Evolutionary conservation across 2,113 vertebrate species (phyloP).

Genomic region (Theropithecus gelada): DNA sequence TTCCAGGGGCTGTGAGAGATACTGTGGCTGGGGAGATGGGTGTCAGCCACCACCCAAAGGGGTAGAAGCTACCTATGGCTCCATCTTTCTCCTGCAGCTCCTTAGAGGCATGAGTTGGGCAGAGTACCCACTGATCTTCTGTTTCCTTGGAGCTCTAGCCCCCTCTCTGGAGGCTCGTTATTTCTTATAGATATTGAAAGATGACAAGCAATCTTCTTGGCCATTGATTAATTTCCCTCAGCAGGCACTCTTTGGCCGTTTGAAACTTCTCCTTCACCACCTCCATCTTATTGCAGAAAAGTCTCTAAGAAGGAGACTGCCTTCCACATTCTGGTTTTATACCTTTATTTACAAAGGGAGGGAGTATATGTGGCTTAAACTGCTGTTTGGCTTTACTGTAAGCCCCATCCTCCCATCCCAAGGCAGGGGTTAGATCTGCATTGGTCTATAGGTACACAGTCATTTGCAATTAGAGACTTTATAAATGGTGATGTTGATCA

Average conservation of each 20-base stretch:
- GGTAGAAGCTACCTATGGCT: slow-evolving; percentile 25
- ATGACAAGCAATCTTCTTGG: slow-evolving; percentile 75
- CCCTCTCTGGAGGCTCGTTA: slow-evolving; percentile 70
- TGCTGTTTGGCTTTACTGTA: not conserved
- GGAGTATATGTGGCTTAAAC: not conserved
- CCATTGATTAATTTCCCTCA: slow-evolving; percentile 75
- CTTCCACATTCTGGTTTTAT: not conserved
- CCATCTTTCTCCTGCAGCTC: slow-evolving; percentile 30
- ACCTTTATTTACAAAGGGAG: not conserved
- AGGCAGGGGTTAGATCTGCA: not conserved
- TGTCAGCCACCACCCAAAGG: slow-evolving; percentile 52
- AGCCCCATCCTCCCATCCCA: not conserved
- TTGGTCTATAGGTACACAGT: not conserved
- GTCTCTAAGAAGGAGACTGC: not conserved
- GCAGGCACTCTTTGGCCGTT: slow-evolving; percentile 46
- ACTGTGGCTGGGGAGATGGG: slow-evolving; percentile 40
- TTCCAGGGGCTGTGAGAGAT: slow-evolving; percentile 46
- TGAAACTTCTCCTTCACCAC: not conserved
- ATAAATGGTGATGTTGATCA: not conserved
- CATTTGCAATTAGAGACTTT: not conserved
- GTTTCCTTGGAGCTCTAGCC: slow-evolving; percentile 41
- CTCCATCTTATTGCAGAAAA: slow-evolving; percentile 35
- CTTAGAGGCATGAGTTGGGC: not conserved
- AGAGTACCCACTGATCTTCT: slow-evolving; percentile 44
- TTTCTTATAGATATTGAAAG: slow-evolving; percentile 74